Evolutionary conservation across 53 echinoderm and acorn worm species (phyloP).

Genomic region (Henricia sp.): DNA sequence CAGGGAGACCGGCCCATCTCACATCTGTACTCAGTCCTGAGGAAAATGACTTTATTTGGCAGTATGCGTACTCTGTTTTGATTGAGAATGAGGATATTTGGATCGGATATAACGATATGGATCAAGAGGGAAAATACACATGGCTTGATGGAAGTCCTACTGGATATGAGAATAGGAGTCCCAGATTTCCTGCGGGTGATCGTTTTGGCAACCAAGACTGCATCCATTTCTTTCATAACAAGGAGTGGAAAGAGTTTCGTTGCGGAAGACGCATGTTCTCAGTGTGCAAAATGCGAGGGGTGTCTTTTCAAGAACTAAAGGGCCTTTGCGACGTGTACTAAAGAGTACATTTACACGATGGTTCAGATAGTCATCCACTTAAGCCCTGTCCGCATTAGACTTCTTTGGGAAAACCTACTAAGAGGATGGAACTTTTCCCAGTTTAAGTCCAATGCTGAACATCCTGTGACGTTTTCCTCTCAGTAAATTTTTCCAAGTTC

Average conservation of each 20-base stretch:
- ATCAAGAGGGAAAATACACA: conserved; percentile 20
- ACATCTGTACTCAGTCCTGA: conserved; percentile 25
- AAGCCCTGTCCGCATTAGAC: too few species aligned
- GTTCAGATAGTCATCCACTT: too few species aligned
- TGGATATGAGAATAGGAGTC: conserved; percentile 16
- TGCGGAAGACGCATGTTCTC: neutral
- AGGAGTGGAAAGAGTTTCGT: conserved; percentile 8
- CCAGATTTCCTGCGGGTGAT: neutral
- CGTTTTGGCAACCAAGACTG: conserved; percentile 12
- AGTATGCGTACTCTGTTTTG: too few species aligned
- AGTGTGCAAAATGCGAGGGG: conserved; percentile 34
- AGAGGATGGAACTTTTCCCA: too few species aligned
- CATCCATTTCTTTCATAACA: neutral
- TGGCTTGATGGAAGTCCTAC: conserved; percentile 45
- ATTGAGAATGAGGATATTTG: neutral
- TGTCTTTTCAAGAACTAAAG: too few species aligned
- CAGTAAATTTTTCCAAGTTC: too few species aligned
- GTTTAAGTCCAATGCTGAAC: too few species aligned
- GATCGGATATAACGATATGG: conserved; percentile 44
- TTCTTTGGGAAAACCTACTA: too few species aligned
- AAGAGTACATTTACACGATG: too few species aligned
- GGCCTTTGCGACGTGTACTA: too few species aligned
- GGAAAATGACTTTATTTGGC: conserved; percentile 3
- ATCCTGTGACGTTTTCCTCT: too few species aligned
- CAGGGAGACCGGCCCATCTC: conserved; percentile 27